Evolutionary conservation across 2,797 vertebrate species (phyloP).

Genomic region (Pantherophis vulpinus): DNA sequence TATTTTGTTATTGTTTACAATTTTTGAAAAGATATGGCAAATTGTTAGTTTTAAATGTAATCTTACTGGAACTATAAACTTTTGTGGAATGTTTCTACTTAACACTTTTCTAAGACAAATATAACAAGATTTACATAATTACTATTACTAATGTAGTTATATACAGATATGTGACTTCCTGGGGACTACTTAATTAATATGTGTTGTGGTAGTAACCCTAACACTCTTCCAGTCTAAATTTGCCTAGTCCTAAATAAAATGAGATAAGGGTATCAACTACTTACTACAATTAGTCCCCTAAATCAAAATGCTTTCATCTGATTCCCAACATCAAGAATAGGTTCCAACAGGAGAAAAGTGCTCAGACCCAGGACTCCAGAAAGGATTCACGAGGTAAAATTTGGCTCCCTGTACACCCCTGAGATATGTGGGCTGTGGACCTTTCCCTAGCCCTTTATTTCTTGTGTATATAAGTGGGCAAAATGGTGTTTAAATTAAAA

Average conservation of each 20-base stretch:
- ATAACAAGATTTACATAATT: not conserved
- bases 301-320: not conserved
- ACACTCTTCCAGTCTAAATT: not conserved
- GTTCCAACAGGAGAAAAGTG: not conserved
- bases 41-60: not conserved
- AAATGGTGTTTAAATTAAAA: not conserved
- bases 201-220: not conserved
- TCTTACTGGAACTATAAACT: not conserved
- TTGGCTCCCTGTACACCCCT: not conserved
- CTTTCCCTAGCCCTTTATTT: not conserved
- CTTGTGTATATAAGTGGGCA: not conserved
- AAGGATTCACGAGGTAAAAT: not conserved
- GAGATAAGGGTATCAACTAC: not conserved
- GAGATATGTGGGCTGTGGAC: not conserved
- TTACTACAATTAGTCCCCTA: not conserved
- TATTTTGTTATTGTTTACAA: not conserved
- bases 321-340: not conserved
- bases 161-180: not conserved
- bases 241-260: not conserved
- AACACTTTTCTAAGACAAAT: not conserved
- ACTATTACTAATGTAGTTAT: not conserved
- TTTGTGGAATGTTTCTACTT: not conserved
- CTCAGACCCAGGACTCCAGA: not conserved
- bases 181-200: not conserved
- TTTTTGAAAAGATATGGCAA: not conserved